A percentile compares a stretch with the other conserved stretches of the same genome.
phyloP scores from a whole-genome alignment of 92 coral and sea anemone genomes.

The Anthopleura xanthogrammica region DNA sequence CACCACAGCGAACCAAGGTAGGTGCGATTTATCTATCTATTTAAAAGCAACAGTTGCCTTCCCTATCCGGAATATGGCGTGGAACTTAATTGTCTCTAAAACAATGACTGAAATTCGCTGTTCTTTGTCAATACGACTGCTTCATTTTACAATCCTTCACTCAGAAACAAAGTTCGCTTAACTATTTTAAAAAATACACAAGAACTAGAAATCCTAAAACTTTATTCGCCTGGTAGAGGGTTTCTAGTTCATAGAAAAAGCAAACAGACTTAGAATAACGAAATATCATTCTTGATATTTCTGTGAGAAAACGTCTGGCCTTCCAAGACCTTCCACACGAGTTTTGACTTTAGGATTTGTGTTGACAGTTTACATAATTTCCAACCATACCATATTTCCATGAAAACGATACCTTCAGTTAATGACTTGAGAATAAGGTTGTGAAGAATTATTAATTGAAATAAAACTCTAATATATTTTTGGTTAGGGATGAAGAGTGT shows the following conservation, averaged over 20 bases:
- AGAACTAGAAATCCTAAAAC: background rate
- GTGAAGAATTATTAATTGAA: background rate
- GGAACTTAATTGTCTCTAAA: background rate
- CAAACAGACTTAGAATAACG: background rate
- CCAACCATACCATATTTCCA: background rate
- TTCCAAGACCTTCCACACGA: background rate
- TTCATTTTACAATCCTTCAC: background rate
- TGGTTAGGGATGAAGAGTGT: background rate
- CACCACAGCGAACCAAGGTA: slow-evolving; percentile 3
- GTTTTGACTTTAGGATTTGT: background rate
- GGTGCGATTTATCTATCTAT: background rate
- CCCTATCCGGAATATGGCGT: background rate
- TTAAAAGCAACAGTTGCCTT: background rate
- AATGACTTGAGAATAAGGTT: background rate
- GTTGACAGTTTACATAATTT: slow-evolving; percentile 1
- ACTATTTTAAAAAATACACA: background rate
- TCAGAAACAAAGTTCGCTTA: background rate
- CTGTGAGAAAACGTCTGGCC: background rate
- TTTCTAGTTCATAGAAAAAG: background rate
- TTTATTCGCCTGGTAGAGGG: background rate
- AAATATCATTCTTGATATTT: background rate
- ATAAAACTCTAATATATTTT: background rate
- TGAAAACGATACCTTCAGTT: background rate
- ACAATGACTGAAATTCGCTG: background rate
- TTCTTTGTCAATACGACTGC: no score